Base-by-base conservation (phyloP, 2,113 vertebrate species). In the Plecturocebus donacophilus region DNA sequence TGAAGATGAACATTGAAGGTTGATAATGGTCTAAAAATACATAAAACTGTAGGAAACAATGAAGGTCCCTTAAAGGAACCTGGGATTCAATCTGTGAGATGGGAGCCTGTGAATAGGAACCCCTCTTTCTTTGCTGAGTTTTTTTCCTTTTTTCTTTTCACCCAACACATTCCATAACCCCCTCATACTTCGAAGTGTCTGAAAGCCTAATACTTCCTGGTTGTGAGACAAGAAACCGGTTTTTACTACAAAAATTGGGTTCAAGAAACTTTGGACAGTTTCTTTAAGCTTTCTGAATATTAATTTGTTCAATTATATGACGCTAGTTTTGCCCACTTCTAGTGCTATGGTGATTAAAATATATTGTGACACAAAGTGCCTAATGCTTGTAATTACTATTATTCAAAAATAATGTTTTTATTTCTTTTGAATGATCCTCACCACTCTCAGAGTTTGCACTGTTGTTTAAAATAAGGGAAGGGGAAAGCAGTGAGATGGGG, bases 401-500 rank as follows among this genome's bases (percentile, higher is more conserved):
- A 32, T 47, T 71, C 1, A 17, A 73, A 45, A 90, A 49, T 23
- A 10, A 5, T 45, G 12, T 20, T 6, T 58, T 61, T n/a, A 1
- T 58, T 87, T 40, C 35, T 83, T 79, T 61, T 25, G 35, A 25
- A 45, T 4, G 1, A 66, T 45, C 27, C 38, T 76, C 49, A 38
- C 10, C 52, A 6, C 38, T 49, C 40, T 68, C 38, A 8, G 23
- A 49, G 38, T 80, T 61, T 6, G 14, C 8, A 10, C 47, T 82
- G 85, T 35, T 84, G 2, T 71, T 66, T 70, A 30, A 38, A 35
- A 32, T 8, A 25, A 5, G 7, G 17, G 4, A 52, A 79, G 16
- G 17, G 27, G 17, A 0, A 19, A 2, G 11, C 2, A 35, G 17
- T 16, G 35, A 32, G 20, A 25, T 5, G 17, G 9, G 0, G 8